Evolutionary conservation across 2,888 invertebrate species (phyloP), one percentile per base, ranked within the genome.

Genomic region (Stramonita haemastoma): DNA sequence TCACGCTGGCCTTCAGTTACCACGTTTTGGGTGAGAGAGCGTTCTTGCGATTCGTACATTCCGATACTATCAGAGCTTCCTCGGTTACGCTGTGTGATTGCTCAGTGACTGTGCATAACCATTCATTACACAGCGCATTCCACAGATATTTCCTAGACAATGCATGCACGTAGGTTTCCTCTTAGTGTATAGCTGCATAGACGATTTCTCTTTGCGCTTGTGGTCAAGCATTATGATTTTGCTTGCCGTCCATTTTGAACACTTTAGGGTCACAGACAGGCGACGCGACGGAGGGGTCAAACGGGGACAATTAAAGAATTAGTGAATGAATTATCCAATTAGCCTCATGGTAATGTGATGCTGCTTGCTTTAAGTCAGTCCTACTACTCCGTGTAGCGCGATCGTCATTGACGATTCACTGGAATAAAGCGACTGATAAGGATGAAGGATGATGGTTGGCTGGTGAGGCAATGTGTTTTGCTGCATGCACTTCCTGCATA

Each of bases 31-130:
- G 89, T 89, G 77, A 89, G 89, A 46, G 26, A 0, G 81, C 6
- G 5, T 17, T 5, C 81, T 34, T 19, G 34, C 8, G 34, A n/a
- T 79, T 32, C 34, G 46, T 77, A 70, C 89, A 89, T 89, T 89
- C 89, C 89, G 89, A 84, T 70, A 89, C 89, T 86, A 85, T 89
- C 85, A 13, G 46, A n/a, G 81, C 81, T 83, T 83, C 81, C 81
- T 13, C 36, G 5, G 36, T 83, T 13, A 83, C 46, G 81, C 22
- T 83, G 46, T n/a, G 29, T 19, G 79, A 46, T 46, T 46, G 81
- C 46, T 83, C 26, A 8, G 46, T 22, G 36, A 46, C 22, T 46
- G 8, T 83, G 34, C 36, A 83, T 36, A 46, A 4, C 26, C 36
- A 13, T 83, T 46, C 8, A 46, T 13, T 83, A 36, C 36, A 22